Base-by-base conservation (phyloP, 2,888 invertebrate genomes). In the Pachycephus smyrnensis region DNA sequence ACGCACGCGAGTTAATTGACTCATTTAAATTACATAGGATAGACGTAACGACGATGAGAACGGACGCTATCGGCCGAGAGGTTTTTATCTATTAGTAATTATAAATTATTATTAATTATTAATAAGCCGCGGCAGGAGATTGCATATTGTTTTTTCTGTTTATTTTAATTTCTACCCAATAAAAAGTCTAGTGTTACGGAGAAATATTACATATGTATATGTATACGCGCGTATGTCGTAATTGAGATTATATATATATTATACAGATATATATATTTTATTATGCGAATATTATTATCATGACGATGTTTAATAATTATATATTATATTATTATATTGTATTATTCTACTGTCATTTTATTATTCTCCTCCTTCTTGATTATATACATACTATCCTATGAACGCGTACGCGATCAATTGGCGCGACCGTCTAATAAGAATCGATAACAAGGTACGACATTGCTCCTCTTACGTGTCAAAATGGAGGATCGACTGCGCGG, bases 121-220 rank as follows among this genome's bases (percentile, higher is more conserved):
- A 35, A 77, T 80, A 83, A 81, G 82, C 75, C 71, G 71, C 71
- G 36, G 33, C n/a, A 31, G 71, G 33, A 33, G 74, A 36, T 73
- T 35, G 36, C 23, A 73, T 36, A 73, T 33, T 73, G 36, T 73
- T 73, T 73, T 73, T 23, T 73, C 11, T 36, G 32, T 79, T 83
- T 83, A 80, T 79, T 83, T 81, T 71, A 37, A 37, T 69, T 71
- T 35, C 68, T 75, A 69, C 68, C 73, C 76, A 36, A 37, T 35
- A 75, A 80, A 68, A 36, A 78, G 68, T 83, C 79, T 79, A 71
- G 15, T 80, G 69, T 30, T 73, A 73, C 77, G 77, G 71, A 78
- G 80, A 73, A 76, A 75, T 83, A 80, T 84, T 83, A 74, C 77
- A 37, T 76, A 76, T 81, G 76, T 81, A 77, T 81, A 80, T 84